Percentiles rank a stretch among this genome's conserved stretches.
Evolutionary conservation across 2,888 invertebrate species (phyloP).

Genomic region (Autographa pulchrina): DNA sequence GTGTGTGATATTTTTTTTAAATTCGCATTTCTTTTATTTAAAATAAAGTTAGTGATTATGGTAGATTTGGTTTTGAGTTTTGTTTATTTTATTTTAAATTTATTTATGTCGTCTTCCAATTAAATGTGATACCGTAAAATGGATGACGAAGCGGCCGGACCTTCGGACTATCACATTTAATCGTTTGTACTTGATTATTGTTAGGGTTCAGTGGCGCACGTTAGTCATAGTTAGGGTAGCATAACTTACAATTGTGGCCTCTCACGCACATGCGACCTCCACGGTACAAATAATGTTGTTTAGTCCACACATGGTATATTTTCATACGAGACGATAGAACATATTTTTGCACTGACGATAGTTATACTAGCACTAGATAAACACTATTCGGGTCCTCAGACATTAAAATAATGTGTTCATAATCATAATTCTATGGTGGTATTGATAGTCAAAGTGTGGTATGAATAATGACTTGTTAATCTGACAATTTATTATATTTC

Average conservation of each 20-base stretch:
- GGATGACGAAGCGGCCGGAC: not conserved
- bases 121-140: constrained; percentile 1
- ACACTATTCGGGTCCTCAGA: constrained; percentile 42
- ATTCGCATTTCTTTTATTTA: constrained; percentile 55
- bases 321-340: constrained; percentile 77
- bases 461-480: constrained; percentile 23
- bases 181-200: constrained; percentile 20
- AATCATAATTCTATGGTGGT: constrained; percentile 29
- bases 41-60: constrained; percentile 59
- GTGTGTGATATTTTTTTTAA: constrained; percentile 51
- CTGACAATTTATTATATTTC: constrained; percentile 35
- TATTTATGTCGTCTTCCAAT: not conserved
- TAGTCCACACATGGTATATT: constrained; percentile 81
- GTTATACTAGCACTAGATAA: constrained; percentile 73
- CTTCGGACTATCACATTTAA: not conserved
- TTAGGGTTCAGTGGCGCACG: constrained; percentile 35
- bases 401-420: constrained; percentile 50
- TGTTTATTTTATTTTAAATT: constrained; percentile 46
- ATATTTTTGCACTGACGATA: constrained; percentile 86
- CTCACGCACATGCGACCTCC: constrained; percentile 67
- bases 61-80: constrained; percentile 58
- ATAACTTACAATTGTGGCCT: constrained; percentile 68
- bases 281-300: constrained; percentile 81
- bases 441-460: constrained; percentile 6
- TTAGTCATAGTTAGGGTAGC: constrained; percentile 48